phyloP scores from a whole-genome alignment of 1,140 invertebrate species.

The Calosoma granatense region DNA sequence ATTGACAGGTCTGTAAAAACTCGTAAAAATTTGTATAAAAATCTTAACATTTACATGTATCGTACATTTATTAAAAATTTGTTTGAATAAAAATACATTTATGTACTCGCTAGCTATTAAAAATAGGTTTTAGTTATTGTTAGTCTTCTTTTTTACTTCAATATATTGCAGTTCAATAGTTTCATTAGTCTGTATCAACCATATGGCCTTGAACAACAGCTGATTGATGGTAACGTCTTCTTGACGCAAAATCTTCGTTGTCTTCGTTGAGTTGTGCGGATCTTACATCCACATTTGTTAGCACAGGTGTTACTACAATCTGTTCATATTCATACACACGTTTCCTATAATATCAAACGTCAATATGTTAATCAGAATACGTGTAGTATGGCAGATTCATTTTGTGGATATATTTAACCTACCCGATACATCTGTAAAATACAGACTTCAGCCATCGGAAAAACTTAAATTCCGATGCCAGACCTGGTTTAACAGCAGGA shows the following conservation, averaged over 20 bases:
- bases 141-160: no score
- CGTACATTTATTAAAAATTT: no score
- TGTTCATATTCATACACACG: slow-evolving; percentile 75
- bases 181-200: slow-evolving; percentile 50
- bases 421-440: slow-evolving; percentile 70
- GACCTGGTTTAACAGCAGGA: slow-evolving; percentile 85
- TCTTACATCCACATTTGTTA: slow-evolving; percentile 68
- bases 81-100: no score
- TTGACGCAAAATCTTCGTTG: slow-evolving; percentile 85
- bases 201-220: slow-evolving; percentile 68
- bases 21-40: no score
- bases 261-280: slow-evolving; percentile 86
- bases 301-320: slow-evolving; percentile 78
- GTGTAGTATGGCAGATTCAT: slow-evolving; percentile 2
- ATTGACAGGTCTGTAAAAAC: no score
- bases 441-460: slow-evolving; percentile 72
- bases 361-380: no score
- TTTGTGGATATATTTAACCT: slow-evolving; percentile 28
- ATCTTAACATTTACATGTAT: no score
- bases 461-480: slow-evolving; percentile 79
- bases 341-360: slow-evolving; percentile 46
- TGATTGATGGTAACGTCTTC: slow-evolving; percentile 86
- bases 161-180: no score
- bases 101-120: no score
- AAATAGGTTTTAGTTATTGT: no score